Evolutionary conservation across 2,888 invertebrate species (phyloP), one percentile per base, ranked within the genome.

Genomic region (Colletes collaris): DNA sequence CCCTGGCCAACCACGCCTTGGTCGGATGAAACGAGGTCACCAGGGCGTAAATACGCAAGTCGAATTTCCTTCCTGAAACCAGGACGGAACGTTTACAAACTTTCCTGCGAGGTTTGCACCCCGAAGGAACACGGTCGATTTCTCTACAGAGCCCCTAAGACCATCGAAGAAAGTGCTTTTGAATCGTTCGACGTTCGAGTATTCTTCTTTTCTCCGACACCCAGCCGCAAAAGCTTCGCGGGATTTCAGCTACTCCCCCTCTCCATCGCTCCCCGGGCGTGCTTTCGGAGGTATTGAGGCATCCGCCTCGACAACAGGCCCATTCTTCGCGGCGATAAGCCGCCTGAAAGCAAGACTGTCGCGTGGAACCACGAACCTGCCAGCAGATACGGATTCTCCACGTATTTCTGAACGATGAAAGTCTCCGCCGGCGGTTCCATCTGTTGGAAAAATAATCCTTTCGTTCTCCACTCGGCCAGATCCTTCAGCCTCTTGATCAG

Each of bases 21-120:
- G 92, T 76, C 8, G 93, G 92, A 35, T 89, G 88, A 76, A 93
- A 93, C 40, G 95, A 95, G 60, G 94, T 94, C 37, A 95, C 95
- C 56, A 95, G 91, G 6, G 95, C 94, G 91, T 95, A 95, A 77
- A 95, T 93, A 8, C 95, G 91, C n/a, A 95, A 92, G 89, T 95
- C 95, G 90, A 95, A 95, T 90, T 95, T 95, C 84, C 94, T 93
- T 0, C 95, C 95, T 71, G 94, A 94, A 79, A 95, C 16, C 53
- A 13, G 7, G 10, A 0, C 11, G 27, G 4, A 11, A 27, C 50
- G 59, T 73, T 44, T 53, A 68, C 65, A 53, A 68, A 65, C 52
- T 56, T n/a, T 46, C 35, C 8, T 35, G 64, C 19, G 13, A 27
- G 27, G 27, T 44, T 56, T 11, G 52, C 11, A 8, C 44, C 44